Base-by-base conservation (phyloP, 2,888 invertebrate species). In the Platerodrilus igneus region DNA sequence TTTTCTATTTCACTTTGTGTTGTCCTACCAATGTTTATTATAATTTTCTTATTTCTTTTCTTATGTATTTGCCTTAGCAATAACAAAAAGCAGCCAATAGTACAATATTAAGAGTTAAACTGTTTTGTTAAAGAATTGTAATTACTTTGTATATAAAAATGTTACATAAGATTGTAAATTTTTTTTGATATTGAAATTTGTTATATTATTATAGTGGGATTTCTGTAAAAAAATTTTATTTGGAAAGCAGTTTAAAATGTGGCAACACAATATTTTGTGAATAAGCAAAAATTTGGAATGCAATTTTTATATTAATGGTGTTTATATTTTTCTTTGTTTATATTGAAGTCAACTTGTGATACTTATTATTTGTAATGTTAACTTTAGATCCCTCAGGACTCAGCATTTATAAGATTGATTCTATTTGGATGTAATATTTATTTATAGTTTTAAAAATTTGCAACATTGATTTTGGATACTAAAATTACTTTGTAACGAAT, bases 331-430 rank as follows among this genome's bases (percentile, higher is more conserved):
- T 60, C 50, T 52, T n/a, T n/a, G n/a, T 63, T 61, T 62, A 56
- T 61, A 58, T 61, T 58, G 56, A 63, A 64, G 61, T 60, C 63
- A 61, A 64, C 60, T 66, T 68, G 67, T 68, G 67, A 68, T 68
- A 68, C 67, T 68, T 68, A 66, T 64, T 67, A 68, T 65, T 66
- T 58, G 59, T 57, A 59, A 54, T 55, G 56, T 60, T 61, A 56
- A 51, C 57, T 63, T 65, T 63, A 63, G 64, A 58, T 60, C 59
- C 62, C 66, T 66, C 63, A 64, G 63, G 64, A 61, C 59, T 62
- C 51, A 51, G 59, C 57, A 58, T 56, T 58, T 60, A 41, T 34
- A 37, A 34, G 37, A 38, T 36, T 45, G 45, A 47, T 33, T 49
- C 51, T 48, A 45, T 50, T 47, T 47, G 45, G 45, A 45, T 40